These are phyloP conservation scores for Notocelia uddmanniana DNA, from an alignment of 2,888 invertebrate species.

Conservation along the genomic window DNA sequence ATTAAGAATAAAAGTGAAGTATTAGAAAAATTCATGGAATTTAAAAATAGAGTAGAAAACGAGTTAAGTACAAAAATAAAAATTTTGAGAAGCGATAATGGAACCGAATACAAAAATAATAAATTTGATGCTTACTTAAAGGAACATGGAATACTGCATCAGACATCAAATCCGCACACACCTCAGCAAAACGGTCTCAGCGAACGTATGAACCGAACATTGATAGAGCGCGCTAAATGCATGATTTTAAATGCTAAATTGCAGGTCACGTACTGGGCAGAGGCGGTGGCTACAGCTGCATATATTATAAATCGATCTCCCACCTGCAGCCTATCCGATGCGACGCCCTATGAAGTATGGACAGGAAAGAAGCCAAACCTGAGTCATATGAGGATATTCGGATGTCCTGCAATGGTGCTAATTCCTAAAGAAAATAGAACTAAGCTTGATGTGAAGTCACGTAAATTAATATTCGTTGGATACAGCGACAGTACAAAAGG, in stretches of 20 bases:
- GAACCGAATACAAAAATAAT: conserved; percentile 1
- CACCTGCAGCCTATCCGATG: background rate
- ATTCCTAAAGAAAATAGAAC: too few species aligned
- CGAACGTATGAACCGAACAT: too few species aligned
- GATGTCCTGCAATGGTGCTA: conserved; percentile 44
- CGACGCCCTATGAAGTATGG: conserved; percentile 1
- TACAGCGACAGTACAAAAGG: too few species aligned
- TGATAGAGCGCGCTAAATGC: too few species aligned
- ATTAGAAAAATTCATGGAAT: conserved; percentile 12
- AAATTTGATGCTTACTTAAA: too few species aligned
- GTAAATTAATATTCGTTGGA: too few species aligned
- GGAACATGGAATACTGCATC: background rate
- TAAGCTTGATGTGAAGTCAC: too few species aligned
- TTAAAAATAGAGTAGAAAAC: conserved; percentile 16
- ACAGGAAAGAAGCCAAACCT: conserved; percentile 48
- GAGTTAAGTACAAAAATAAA: conserved; percentile 3
- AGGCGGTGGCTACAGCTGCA: too few species aligned
- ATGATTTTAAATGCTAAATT: too few species aligned
- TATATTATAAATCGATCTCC: conserved; percentile 2
- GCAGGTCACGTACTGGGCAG: too few species aligned
- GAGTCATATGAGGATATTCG: conserved; percentile 60
- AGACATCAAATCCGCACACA: background rate
- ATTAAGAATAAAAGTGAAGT: conserved; percentile 15
- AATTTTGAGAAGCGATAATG: conserved; percentile 5
- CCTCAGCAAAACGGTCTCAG: background rate